phyloP scores from a whole-genome alignment of 2,797 vertebrate species.

The Tadarida brasiliensis region DNA sequence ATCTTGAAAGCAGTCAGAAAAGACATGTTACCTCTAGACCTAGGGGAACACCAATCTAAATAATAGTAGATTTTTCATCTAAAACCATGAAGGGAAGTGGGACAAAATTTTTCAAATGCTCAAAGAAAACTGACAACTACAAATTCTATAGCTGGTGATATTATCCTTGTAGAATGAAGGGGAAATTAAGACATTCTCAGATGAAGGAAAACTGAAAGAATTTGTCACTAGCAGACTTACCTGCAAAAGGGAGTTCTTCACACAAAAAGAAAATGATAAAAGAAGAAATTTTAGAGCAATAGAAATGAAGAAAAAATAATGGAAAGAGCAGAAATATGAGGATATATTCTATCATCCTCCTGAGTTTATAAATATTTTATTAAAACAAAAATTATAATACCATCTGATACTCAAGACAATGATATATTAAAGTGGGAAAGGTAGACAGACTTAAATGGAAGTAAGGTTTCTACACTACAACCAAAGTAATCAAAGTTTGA shows the following conservation, averaged over 20 bases:
- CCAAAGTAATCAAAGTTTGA: neutral
- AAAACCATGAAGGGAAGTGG: neutral
- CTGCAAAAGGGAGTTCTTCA: neutral
- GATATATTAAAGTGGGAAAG: neutral
- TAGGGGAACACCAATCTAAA: neutral
- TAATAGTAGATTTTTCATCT: neutral
- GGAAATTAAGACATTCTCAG: neutral
- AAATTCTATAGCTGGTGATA: slow-evolving; percentile 9
- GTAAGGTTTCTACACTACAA: neutral
- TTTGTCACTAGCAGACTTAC: neutral
- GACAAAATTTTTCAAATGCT: neutral
- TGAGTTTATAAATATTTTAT: slow-evolving; percentile 19
- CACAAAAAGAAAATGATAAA: neutral
- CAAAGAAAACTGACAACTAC: neutral
- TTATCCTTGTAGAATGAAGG: neutral
- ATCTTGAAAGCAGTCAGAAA: neutral
- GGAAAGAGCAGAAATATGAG: neutral
- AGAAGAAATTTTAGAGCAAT: neutral
- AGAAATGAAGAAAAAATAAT: slow-evolving; percentile 6
- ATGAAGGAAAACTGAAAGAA: neutral
- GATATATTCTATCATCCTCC: neutral
- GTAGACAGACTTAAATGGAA: neutral
- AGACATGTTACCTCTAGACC: neutral
- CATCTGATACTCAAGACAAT: neutral
- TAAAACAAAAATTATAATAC: slow-evolving; percentile 23